phyloP scores from a whole-genome alignment of 2,888 invertebrate genomes.

The Amphipyra tragopoginis region DNA sequence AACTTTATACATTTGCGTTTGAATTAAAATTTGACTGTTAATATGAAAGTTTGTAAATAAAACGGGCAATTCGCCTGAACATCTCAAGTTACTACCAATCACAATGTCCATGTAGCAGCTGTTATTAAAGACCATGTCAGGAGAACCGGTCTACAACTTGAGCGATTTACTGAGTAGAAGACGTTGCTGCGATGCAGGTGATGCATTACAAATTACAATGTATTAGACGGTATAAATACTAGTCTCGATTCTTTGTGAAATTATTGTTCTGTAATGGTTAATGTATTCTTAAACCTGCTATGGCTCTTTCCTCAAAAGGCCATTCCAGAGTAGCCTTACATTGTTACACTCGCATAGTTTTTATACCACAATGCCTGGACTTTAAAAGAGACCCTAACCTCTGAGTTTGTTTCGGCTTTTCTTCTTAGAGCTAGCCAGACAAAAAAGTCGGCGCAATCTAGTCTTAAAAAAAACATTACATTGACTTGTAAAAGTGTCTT shows the following conservation, averaged over 20 bases:
- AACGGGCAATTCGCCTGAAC: constrained; percentile 1
- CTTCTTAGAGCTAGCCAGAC: too few relatives aligned
- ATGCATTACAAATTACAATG: constrained; percentile 11
- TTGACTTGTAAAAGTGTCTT: too few relatives aligned
- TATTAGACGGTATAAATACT: constrained; percentile 3
- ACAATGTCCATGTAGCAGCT: constrained; percentile 43
- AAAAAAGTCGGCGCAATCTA: too few relatives aligned
- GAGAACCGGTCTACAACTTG: constrained; percentile 36
- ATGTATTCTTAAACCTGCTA: too few relatives aligned
- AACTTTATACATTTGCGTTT: constrained; percentile 7
- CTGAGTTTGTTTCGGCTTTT: too few relatives aligned
- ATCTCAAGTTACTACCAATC: constrained; percentile 33
- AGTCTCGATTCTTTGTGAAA: neutral
- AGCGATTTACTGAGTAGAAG: constrained; percentile 30
- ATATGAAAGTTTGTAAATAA: constrained; percentile 22
- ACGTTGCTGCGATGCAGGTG: constrained; percentile 18
- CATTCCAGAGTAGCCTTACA: too few relatives aligned
- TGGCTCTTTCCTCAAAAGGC: too few relatives aligned
- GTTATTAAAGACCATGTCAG: constrained; percentile 33
- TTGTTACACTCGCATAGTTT: too few relatives aligned
- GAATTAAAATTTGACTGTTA: constrained; percentile 9
- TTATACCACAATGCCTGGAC: too few relatives aligned
- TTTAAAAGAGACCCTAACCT: too few relatives aligned
- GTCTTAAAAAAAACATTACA: too few relatives aligned
- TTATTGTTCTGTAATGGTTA: neutral